Conservation (phyloP, 2,113 vertebrate genomes). For the Elachura formosa region DNA sequence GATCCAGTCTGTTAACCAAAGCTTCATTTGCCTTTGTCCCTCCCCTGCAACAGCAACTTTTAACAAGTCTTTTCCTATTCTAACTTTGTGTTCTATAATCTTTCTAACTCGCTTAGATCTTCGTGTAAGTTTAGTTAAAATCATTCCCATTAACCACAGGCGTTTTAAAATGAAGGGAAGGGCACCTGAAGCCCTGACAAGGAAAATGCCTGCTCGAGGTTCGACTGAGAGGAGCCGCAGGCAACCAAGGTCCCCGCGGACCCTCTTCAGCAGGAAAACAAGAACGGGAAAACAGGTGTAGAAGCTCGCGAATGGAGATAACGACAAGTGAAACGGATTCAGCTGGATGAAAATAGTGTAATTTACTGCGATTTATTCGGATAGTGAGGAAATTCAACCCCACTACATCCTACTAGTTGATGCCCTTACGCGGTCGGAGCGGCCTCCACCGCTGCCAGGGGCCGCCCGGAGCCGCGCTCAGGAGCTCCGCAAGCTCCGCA, state of each 20-base stretch:
- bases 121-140: background rate
- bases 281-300: background rate
- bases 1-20: background rate
- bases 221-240: background rate
- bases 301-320: background rate
- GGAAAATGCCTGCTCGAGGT: background rate
- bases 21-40: background rate
- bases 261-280: background rate
- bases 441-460: background rate
- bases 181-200: background rate
- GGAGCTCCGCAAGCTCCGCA: no score
- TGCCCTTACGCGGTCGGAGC: background rate
- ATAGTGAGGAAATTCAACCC: background rate
- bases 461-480: no score
- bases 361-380: background rate
- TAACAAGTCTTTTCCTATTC: background rate
- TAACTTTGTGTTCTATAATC: background rate
- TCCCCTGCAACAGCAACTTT: background rate
- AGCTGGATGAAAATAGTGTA: background rate
- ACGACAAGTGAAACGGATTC: background rate
- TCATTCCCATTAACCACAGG: background rate
- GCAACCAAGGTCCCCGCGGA: background rate
- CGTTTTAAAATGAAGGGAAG: background rate
- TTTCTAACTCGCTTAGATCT: background rate
- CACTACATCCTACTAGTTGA: rapidly evolving